Percentiles rank a stretch among this genome's conserved stretches.
phyloP scores from a whole-genome alignment of 2,888 invertebrate genomes.

The Eilema depressum region DNA sequence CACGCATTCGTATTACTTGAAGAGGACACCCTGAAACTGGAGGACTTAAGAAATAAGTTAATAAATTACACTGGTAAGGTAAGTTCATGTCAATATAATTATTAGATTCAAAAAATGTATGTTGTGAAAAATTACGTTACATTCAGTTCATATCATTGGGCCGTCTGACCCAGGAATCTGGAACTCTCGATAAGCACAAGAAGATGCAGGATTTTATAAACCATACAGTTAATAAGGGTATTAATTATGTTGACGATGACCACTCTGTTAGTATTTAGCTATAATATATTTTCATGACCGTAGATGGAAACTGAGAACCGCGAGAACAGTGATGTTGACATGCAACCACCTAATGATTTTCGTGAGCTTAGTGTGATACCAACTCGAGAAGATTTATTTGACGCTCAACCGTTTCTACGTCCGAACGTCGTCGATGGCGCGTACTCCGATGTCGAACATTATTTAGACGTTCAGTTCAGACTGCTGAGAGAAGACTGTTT shows the following conservation, averaged over 20 bases:
- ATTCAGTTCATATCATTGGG: too few species aligned
- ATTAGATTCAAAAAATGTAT: too few species aligned
- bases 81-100: slow-evolving; percentile 21
- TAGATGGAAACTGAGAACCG: slow-evolving; percentile 5
- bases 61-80: slow-evolving; percentile 60
- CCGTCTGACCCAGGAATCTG: too few species aligned
- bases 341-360: slow-evolving; percentile 71
- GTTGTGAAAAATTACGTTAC: too few species aligned
- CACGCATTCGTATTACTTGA: slow-evolving; percentile 62
- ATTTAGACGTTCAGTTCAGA: slow-evolving; percentile 92
- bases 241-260: too few species aligned
- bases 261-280: too few species aligned
- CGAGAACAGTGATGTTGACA: slow-evolving; percentile 28
- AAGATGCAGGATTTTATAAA: too few species aligned
- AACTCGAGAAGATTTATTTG: slow-evolving; percentile 63
- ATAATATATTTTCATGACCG: neutral
- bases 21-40: slow-evolving; percentile 55
- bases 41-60: slow-evolving; percentile 59
- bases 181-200: too few species aligned
- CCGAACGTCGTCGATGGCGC: slow-evolving; percentile 87
- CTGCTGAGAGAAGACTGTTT: slow-evolving; percentile 93
- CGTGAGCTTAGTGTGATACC: slow-evolving; percentile 70
- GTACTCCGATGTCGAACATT: slow-evolving; percentile 90
- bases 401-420: slow-evolving; percentile 64
- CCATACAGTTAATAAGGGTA: too few species aligned